Base-by-base conservation (phyloP, 1,140 invertebrate species). In the Cherax destructor region DNA sequence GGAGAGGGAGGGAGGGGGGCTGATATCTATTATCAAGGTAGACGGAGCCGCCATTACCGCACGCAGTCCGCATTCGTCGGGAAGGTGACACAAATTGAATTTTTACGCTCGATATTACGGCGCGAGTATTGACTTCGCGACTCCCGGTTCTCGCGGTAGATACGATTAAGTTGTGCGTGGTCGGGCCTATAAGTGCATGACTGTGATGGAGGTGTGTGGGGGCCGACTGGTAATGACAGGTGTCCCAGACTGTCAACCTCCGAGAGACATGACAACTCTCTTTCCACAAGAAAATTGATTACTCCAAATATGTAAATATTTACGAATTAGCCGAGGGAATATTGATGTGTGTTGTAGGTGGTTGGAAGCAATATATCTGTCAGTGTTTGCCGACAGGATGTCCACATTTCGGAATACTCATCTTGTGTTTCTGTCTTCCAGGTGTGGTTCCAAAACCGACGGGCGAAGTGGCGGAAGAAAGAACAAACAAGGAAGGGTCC, bases 381-480 rank as follows among this genome's bases (percentile, higher is more conserved):
- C 11, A 59, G 11, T 5, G 56, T 59, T 11, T 59, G 6, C 56
- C 56, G n/a, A 10, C 56, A 59, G 56, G 56, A 59, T 21, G 61
- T 16, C 18, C 61, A 21, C 13, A 21, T 16, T 74, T 30, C 69
- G 5, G 21, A n/a, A 0, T 18, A 30, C n/a, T 74, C 9, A 74
- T 30, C 87, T 87, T 81, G 21, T 61, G 41, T 92, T 90, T 87
- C 86, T 41, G 92, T 88, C 88, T 94, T 96, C 41, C 95, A 99
- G 99, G 99, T 99, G 88, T 99, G 99, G 99, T 99, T 99, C 95
- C 99, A 99, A 96, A 99, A 99, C 95, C 96, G 99, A 81, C 96
- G 99, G 83, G 99, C 99, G 21, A 99, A 99, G 95, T 99, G 99
- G 98, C 96, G 99, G 86, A 99, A 99, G 96, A 99, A 99, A 95